Evolutionary conservation across 2,113 vertebrate species (phyloP).

Genomic region (Clarias gariepinus): DNA sequence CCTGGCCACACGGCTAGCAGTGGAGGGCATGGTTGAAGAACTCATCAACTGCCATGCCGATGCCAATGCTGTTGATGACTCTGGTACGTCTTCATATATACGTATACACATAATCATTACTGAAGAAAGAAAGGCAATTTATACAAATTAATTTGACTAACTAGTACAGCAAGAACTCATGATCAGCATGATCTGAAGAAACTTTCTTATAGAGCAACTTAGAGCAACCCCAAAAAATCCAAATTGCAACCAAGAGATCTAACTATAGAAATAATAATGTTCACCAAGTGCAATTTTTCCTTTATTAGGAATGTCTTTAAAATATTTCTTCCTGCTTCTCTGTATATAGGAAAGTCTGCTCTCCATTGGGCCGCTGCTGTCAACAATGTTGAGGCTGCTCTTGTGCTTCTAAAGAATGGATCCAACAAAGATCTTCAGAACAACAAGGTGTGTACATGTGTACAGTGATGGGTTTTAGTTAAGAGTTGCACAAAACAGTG

Average conservation of each 20-base stretch:
- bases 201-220: neutral
- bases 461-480: neutral
- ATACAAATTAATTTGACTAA: neutral
- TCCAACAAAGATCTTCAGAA: constrained; percentile 99
- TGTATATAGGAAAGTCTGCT: constrained; percentile 85
- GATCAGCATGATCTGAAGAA: neutral
- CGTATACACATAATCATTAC: neutral
- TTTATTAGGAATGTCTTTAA: neutral
- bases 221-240: neutral
- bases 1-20: constrained; percentile 89
- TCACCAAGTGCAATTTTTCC: neutral
- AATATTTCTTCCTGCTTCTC: neutral
- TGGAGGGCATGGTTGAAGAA: constrained; percentile 97
- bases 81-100: constrained; percentile 73
- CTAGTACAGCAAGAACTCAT: neutral
- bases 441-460: constrained; percentile 83
- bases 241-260: neutral
- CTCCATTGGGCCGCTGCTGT: constrained; percentile 97
- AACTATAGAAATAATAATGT: neutral
- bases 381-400: constrained; percentile 90
- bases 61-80: constrained; percentile 92
- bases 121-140: neutral
- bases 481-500: neutral
- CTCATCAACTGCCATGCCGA: constrained; percentile 95
- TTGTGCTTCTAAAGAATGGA: constrained; percentile 89